phyloP scores from a whole-genome alignment of 1,140 invertebrate genomes.

The Cyclina sinensis region DNA sequence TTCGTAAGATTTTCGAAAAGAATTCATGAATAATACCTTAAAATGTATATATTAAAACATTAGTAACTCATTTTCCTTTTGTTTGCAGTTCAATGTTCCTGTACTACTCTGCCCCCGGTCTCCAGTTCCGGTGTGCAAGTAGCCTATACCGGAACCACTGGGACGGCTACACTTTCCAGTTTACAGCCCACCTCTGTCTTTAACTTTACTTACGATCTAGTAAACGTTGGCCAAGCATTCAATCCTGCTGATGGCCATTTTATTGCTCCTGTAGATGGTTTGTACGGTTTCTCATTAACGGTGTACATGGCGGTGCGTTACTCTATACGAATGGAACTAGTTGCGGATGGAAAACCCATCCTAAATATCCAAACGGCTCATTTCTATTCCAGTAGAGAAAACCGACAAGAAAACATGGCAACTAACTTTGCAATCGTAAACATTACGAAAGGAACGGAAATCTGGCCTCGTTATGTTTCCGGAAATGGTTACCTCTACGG shows the following conservation, averaged over 20 bases:
- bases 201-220: slow-evolving; percentile 49
- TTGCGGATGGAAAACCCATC: slow-evolving; percentile 36
- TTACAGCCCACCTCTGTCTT: slow-evolving; percentile 25
- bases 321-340: slow-evolving; percentile 48
- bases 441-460: slow-evolving; percentile 47
- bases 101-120: background rate
- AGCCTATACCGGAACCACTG: slow-evolving; percentile 44
- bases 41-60: no score
- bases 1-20: no score
- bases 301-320: slow-evolving; percentile 32
- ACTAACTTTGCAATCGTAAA: slow-evolving; percentile 57
- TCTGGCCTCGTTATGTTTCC: slow-evolving; percentile 48
- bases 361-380: slow-evolving; percentile 46
- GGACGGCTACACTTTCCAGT: background rate
- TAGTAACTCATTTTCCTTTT: no score
- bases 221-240: slow-evolving; percentile 45
- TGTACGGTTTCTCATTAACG: slow-evolving; percentile 55
- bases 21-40: no score
- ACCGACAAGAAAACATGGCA: slow-evolving; percentile 54
- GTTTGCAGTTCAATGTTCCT: slow-evolving; percentile 58
- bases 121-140: background rate
- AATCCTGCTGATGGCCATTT: slow-evolving; percentile 32
- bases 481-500: slow-evolving; percentile 45
- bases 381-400: slow-evolving; percentile 12
- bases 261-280: slow-evolving; percentile 42